Conservation (phyloP, 2,113 vertebrate genomes). For the Sinocyclocheilus maitianheensis region DNA sequence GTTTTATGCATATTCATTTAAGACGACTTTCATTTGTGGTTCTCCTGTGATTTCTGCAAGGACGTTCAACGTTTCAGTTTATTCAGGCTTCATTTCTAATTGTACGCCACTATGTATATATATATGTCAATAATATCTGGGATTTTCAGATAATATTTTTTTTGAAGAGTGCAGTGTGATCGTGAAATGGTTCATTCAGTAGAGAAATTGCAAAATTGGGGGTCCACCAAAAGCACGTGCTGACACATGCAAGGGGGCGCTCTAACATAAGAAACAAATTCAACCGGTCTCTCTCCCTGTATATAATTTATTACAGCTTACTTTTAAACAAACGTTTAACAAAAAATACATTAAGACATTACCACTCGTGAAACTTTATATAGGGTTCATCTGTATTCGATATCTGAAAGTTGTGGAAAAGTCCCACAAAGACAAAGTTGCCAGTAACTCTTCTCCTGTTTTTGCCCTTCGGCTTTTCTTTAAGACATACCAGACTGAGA, state of each 20-base stretch:
- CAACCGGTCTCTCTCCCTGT: not conserved
- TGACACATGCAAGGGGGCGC: slow-evolving; percentile 72
- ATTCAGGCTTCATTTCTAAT: not conserved
- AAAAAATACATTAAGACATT: not conserved
- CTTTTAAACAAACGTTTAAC: not conserved
- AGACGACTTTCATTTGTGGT: not conserved
- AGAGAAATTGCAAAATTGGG: not conserved
- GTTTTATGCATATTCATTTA: not conserved
- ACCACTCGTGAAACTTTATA: not conserved
- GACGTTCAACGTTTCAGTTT: not conserved
- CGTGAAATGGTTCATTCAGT: not conserved
- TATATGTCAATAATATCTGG: not conserved
- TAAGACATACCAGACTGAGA: slow-evolving; percentile 21
- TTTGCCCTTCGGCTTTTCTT: not conserved
- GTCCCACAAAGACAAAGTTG: not conserved
- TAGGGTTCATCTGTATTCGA: not conserved
- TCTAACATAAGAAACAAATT: slow-evolving; percentile 69
- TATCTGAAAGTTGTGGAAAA: not conserved
- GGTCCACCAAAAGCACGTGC: not conserved
- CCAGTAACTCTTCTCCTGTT: no score
- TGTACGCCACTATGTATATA: not conserved
- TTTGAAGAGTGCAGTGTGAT: not conserved
- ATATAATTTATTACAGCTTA: not conserved
- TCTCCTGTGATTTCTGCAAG: not conserved
- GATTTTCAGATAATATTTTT: not conserved